Evolutionary conservation across 2,888 invertebrate species (phyloP).

Genomic region (Philaethria dido): DNA sequence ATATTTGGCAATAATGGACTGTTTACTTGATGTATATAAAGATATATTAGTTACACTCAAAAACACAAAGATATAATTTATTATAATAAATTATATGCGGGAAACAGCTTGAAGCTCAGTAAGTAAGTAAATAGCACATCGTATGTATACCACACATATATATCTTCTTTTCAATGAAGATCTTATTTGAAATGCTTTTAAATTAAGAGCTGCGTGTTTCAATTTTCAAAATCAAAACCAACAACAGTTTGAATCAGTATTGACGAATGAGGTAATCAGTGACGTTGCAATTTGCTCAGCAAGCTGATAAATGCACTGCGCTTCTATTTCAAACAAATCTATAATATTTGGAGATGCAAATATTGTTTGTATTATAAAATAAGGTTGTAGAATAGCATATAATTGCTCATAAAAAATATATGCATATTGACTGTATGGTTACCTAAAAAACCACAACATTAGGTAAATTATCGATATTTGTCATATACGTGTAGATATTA

Average conservation of each 20-base stretch:
- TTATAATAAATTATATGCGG: too few species aligned
- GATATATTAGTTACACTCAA: too few species aligned
- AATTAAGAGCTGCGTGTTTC: conserved; percentile 1
- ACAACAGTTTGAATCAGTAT: conserved; percentile 17
- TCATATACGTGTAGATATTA: neutral
- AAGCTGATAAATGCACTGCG: conserved; percentile 15
- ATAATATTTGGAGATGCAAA: neutral
- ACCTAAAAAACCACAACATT: neutral
- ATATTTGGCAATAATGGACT: neutral
- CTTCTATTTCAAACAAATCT: conserved; percentile 15
- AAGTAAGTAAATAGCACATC: too few species aligned
- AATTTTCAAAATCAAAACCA: conserved; percentile 4
- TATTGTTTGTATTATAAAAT: neutral
- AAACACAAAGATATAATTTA: too few species aligned
- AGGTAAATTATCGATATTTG: conserved; percentile 1
- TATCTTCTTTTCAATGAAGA: neutral
- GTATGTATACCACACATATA: neutral
- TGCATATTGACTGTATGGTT: neutral
- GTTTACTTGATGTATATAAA: neutral
- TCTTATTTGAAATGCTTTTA: neutral
- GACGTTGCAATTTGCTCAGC: conserved; percentile 28
- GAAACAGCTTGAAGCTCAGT: too few species aligned
- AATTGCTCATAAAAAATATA: neutral
- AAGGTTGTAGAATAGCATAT: neutral
- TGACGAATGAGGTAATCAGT: conserved; percentile 26